Conservation (phyloP, 2,797 vertebrate genomes). For the Trematomus bernacchii region DNA sequence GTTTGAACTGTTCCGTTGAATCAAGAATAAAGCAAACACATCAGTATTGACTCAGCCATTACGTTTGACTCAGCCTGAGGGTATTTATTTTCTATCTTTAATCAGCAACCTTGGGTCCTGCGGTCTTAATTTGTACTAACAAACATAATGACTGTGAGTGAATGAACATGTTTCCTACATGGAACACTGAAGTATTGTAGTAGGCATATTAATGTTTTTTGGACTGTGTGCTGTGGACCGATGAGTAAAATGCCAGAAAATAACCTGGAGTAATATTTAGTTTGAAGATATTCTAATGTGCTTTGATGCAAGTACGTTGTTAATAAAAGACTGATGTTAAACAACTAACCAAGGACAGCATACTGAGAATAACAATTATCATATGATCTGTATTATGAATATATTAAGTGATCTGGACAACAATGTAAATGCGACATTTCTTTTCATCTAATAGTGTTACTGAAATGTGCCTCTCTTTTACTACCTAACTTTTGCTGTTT, state of each 20-base stretch:
- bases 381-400: neutral
- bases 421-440: neutral
- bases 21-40: slow-evolving; percentile 45
- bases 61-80: slow-evolving; percentile 32
- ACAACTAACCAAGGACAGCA: neutral
- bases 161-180: slow-evolving; percentile 15
- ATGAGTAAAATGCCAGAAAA: neutral
- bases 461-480: neutral
- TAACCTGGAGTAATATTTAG: neutral
- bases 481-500: neutral
- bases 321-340: neutral
- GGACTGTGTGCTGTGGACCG: neutral
- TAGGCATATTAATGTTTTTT: slow-evolving; percentile 16
- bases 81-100: slow-evolving; percentile 39
- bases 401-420: too few relatives aligned
- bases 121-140: slow-evolving; percentile 19
- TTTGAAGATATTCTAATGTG: neutral
- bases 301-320: neutral
- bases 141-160: slow-evolving; percentile 8
- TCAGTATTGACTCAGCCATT: slow-evolving; percentile 38
- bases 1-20: slow-evolving; percentile 54
- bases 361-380: neutral
- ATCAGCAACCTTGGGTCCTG: slow-evolving; percentile 17
- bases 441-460: neutral
- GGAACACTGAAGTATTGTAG: slow-evolving; percentile 1